Base-by-base conservation (phyloP, 2,888 invertebrate genomes). In the Archips crataeganus region DNA sequence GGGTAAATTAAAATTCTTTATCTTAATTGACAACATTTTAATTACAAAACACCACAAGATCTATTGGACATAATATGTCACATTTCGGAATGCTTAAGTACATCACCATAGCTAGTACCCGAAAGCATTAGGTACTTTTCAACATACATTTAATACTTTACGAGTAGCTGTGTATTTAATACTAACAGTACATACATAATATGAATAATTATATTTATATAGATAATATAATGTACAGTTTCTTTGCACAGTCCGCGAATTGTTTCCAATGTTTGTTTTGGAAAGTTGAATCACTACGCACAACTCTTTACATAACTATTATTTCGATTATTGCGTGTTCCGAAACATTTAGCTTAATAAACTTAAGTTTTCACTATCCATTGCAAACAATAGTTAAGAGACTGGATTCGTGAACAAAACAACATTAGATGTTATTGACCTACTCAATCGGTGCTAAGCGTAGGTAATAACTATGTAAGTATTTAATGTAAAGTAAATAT, bases 11-110 rank as follows among this genome's bases (percentile, higher is more conserved):
- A 83, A 84, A 88, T 85, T 83, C 81, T 84, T 84, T 79, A 76
- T 70, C 74, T 85, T 94, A 94, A 94, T 94, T 94, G 94, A 94
- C 94, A 94, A 94, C 93, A 92, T 94, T 94, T 94, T 94, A 93
- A 93, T 94, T 94, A 94, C 90, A 94, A 94, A 94, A 94, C 93
- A 94, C 94, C 94, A 94, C 93, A 94, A 94, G 91, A 90, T 93
- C 90, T 92, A 93, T 91, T 84, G 84, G 90, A 91, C 91, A 91
- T 89, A 87, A 87, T 89, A 92, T 92, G 92, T 80, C 92, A 84
- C 87, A 81, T 88, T 85, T 87, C 86, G 82, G 89, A 89, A 92
- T 90, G 90, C 91, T 90, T 93, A 93, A 92, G 91, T 93, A 93
- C 93, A 90, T 88, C 84, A 90, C 89, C 90, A 84, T 85, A 84